Conservation (phyloP, 2,113 vertebrate species). For the Hippocampus zosterae region DNA sequence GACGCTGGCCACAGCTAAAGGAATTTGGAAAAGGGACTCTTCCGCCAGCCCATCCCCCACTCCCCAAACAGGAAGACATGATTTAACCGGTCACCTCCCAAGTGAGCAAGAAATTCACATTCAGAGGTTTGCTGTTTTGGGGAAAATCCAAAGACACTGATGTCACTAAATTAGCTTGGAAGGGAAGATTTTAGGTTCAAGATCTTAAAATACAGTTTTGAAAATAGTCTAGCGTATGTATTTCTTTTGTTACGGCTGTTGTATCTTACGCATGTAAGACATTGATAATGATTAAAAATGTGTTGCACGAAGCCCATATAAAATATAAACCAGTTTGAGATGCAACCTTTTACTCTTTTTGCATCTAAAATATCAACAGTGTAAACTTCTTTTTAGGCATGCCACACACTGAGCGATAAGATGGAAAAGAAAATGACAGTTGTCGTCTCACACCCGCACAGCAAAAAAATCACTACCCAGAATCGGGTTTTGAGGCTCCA, state of each 20-base stretch:
- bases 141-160: constrained; percentile 5
- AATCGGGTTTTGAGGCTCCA: no score
- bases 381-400: no score
- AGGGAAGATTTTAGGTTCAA: neutral
- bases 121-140: constrained; percentile 19
- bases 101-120: constrained; percentile 22
- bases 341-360: no score
- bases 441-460: no score
- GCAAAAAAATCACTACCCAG: no score
- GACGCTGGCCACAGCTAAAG: constrained; percentile 58
- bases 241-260: neutral
- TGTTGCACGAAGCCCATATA: neutral
- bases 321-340: no score
- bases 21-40: constrained; percentile 62
- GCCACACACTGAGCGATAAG: no score
- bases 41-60: constrained; percentile 54
- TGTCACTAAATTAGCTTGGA: neutral
- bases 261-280: neutral
- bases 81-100: constrained; percentile 40
- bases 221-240: neutral
- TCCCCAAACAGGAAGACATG: constrained; percentile 41
- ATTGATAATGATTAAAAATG: neutral
- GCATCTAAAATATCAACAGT: no score
- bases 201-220: neutral
- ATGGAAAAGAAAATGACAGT: no score